Conservation (phyloP, 2,797 vertebrate genomes). For the Prionace glauca region DNA sequence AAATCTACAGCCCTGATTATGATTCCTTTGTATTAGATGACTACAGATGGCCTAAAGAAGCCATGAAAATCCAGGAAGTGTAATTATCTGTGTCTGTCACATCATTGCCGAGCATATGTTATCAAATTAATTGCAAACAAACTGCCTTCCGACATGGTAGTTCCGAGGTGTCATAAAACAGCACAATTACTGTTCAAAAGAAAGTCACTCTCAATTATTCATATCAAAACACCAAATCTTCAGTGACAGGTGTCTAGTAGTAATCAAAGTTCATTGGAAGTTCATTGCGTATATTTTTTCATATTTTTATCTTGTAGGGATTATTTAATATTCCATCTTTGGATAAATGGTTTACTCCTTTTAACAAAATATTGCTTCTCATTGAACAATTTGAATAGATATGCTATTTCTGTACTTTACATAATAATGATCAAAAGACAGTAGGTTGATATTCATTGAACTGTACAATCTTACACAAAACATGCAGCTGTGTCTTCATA, state of each 20-base stretch:
- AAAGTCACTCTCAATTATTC: not conserved
- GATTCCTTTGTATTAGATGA: slow-evolving; percentile 82
- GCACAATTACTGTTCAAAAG: not conserved
- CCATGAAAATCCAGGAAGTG: slow-evolving; percentile 78
- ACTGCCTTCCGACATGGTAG: not conserved
- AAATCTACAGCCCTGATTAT: slow-evolving; percentile 84
- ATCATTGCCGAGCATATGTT: not conserved
- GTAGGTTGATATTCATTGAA: not conserved
- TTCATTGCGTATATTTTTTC: not conserved
- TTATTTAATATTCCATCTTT: not conserved
- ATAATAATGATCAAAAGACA: not conserved
- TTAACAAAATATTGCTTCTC: not conserved
- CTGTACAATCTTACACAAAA: not conserved
- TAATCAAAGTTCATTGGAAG: not conserved
- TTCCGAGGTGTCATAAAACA: not conserved
- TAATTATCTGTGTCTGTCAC: slow-evolving; percentile 49
- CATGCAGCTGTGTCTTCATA: not conserved
- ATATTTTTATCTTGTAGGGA: not conserved
- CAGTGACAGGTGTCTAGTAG: not conserved
- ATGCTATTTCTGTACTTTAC: not conserved
- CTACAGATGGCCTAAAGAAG: slow-evolving; percentile 81
- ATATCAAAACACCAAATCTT: slow-evolving; percentile 7
- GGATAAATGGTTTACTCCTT: not conserved
- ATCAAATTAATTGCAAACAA: not conserved
- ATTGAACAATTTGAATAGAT: not conserved